Percentiles rank a stretch among this genome's conserved stretches.
Evolutionary conservation across 2,888 invertebrate species (phyloP).

Genomic region (Tinea pellionella): DNA sequence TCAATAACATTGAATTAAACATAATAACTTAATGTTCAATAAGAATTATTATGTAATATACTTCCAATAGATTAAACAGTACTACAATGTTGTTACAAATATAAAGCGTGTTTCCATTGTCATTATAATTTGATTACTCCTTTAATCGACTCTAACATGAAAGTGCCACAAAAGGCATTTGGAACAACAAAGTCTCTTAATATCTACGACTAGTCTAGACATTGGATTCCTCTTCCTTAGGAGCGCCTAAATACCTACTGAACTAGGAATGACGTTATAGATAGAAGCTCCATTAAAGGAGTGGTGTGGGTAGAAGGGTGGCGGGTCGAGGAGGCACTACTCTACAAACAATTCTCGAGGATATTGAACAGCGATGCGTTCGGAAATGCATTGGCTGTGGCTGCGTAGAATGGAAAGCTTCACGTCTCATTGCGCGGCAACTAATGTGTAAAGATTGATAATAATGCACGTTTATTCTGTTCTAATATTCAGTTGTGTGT

Average conservation of each 20-base stretch:
- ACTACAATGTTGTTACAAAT: neutral
- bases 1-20: neutral
- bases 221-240: constrained; percentile 3
- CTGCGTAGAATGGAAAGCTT: constrained; percentile 44
- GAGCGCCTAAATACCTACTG: constrained; percentile 23
- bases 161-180: constrained; percentile 1
- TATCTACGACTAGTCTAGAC: neutral
- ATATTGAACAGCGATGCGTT: constrained; percentile 65
- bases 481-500: neutral
- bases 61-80: neutral
- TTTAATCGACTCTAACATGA: neutral
- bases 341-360: constrained; percentile 64
- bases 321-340: constrained; percentile 24
- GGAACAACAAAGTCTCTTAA: neutral
- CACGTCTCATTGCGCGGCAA: constrained; percentile 45
- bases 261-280: constrained; percentile 23
- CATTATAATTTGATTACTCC: neutral
- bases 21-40: neutral
- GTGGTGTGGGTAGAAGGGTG: constrained; percentile 19
- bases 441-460: constrained; percentile 38
- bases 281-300: constrained; percentile 36
- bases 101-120: neutral
- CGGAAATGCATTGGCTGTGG: constrained; percentile 55
- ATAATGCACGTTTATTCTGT: neutral
- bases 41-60: too few species aligned